phyloP scores from a whole-genome alignment of 2,797 vertebrate genomes.

The Enteromius fasciolatus region DNA sequence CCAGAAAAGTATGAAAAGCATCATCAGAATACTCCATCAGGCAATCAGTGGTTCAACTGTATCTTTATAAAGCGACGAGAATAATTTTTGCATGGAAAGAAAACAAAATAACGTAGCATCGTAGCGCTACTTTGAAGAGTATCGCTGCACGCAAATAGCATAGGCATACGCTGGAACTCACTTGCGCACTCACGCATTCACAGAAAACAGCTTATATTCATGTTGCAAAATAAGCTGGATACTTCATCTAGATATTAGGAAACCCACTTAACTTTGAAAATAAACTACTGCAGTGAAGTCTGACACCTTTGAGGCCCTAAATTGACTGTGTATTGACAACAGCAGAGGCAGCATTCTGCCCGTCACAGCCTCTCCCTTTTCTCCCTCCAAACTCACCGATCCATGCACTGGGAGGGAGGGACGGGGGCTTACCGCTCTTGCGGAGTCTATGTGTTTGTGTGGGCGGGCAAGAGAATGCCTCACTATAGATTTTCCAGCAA shows the following conservation, averaged over 20 bases:
- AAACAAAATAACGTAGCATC: no score
- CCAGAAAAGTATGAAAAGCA: no score
- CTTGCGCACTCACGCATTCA: background rate
- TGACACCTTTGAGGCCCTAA: constrained; percentile 51
- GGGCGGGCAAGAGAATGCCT: constrained; percentile 73
- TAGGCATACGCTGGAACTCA: background rate
- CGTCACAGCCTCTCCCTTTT: constrained; percentile 45
- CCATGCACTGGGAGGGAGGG: constrained; percentile 41
- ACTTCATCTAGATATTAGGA: background rate
- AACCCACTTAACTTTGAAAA: background rate
- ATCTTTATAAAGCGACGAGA: no score
- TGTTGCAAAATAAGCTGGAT: background rate
- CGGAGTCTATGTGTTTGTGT: constrained; percentile 57
- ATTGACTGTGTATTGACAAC: constrained; percentile 57
- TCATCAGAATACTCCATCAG: no score
- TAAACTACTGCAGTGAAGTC: constrained; percentile 32
- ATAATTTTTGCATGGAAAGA: no score
- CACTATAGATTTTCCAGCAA: constrained; percentile 78
- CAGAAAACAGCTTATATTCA: background rate
- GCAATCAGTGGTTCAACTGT: no score
- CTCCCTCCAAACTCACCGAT: constrained; percentile 51
- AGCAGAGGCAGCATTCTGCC: constrained; percentile 35
- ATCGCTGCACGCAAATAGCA: no score
- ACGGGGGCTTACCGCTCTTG: constrained; percentile 37
- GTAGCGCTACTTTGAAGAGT: no score